Conservation (phyloP, 2,888 invertebrate genomes). For the Stenodema calcarata region DNA sequence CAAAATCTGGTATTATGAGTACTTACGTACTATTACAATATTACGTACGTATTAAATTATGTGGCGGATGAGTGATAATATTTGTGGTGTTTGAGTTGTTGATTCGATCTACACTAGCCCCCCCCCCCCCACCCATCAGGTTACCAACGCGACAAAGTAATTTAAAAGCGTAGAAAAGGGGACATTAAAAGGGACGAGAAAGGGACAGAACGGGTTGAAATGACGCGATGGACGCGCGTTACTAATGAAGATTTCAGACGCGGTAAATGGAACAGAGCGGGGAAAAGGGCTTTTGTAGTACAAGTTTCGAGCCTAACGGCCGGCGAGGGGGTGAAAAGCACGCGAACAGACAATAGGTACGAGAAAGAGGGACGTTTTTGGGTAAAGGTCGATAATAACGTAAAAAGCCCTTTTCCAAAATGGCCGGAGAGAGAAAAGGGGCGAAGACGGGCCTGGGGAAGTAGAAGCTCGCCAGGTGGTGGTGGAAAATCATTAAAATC, state of each 20-base stretch:
- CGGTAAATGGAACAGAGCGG: background rate
- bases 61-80: background rate
- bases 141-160: background rate
- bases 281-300: background rate
- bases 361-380: background rate
- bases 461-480: background rate
- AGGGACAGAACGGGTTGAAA: background rate
- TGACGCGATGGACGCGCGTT: background rate
- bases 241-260: slow-evolving; percentile 8
- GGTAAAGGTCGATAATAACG: background rate
- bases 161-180: background rate
- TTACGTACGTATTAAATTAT: no score
- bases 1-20: no score
- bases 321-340: background rate
- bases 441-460: background rate
- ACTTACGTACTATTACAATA: no score
- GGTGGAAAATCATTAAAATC: slow-evolving; percentile 8
- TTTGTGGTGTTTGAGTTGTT: background rate
- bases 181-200: background rate
- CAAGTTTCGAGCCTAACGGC: background rate
- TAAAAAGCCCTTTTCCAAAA: slow-evolving; percentile 24
- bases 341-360: background rate
- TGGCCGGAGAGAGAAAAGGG: background rate
- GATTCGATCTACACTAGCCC: background rate
- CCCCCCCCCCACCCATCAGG: background rate